Base-by-base conservation (phyloP, 2,797 vertebrate species). In the Lutjanus argentimaculatus region DNA sequence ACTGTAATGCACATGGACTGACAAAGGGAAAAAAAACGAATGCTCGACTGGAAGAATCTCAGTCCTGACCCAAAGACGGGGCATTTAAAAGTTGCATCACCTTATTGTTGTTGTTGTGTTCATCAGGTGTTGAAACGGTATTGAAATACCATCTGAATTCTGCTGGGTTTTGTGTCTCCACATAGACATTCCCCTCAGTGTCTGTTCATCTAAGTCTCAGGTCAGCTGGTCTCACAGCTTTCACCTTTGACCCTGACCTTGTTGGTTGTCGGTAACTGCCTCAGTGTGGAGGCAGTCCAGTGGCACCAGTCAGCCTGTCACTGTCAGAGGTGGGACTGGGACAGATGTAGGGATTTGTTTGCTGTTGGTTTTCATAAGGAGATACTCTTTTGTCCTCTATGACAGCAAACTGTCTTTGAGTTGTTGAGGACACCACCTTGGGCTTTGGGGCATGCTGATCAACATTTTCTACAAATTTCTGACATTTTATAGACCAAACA, bases 221-320 rank as follows among this genome's bases (percentile, higher is more conserved):
- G 62, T 85, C 64, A 79, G 51, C 58, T 46, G 56, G 25, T 61
- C 53, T 74, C 55, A 36, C 55, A 19, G 0, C 69, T 59, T 64
- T 82, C 63, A 83, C 82, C 89, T 91, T 75, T 78, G 56, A 57
- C 86, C 66, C 66, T 65, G 63, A 61, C 74, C 77, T 84, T 75
- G 56, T 42, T 48, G 53, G 15, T 63, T 14, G 59, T 66, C 58
- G 65, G 80, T 72, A 64, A 52, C 36, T n/a, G 49, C 57, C 75
- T 73, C 68, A 36, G 75, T 52, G 67, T 74, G 80, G 59, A 49
- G 56, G 53, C 85, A 82, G 87, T 86, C 77, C 70, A 49, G 69
- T 57, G 85, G 75, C 75, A 81, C 84, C 76, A 63, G 46, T 67
- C 42, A 36, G 17, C 48, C 42, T 51, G 30, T 68, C n/a, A 11